Percentiles rank a stretch among this genome's conserved stretches.
Evolutionary conservation across 2,797 vertebrate genomes (phyloP).

Genomic region (Phrynocephalus vlangalii): DNA sequence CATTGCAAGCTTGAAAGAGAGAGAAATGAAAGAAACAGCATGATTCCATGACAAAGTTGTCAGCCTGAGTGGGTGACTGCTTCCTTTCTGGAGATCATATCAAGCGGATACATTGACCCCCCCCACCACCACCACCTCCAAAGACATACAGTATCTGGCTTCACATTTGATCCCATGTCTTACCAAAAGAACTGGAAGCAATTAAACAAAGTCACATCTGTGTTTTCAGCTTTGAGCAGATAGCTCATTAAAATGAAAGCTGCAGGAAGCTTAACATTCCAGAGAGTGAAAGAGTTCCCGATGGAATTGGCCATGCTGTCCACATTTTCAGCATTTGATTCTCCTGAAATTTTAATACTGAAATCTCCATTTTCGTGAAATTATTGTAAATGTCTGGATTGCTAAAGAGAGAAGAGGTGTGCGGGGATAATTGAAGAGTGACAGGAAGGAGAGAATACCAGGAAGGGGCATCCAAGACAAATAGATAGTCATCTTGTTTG

Average conservation of each 20-base stretch:
- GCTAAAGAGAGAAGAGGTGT: neutral
- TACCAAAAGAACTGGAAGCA: conserved; percentile 2
- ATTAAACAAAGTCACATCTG: neutral
- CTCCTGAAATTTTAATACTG: conserved; percentile 16
- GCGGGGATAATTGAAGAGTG: neutral
- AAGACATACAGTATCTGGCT: neutral
- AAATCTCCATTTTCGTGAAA: conserved; percentile 1
- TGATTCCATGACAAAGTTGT: neutral
- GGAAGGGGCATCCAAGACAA: too few species aligned
- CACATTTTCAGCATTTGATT: conserved; percentile 21
- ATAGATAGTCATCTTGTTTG: too few species aligned
- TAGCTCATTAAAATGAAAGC: conserved; percentile 32
- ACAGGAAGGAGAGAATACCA: neutral
- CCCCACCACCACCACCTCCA: neutral
- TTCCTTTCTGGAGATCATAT: neutral
- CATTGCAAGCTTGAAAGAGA: neutral
- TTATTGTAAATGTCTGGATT: neutral
- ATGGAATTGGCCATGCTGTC: neutral
- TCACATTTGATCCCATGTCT: neutral
- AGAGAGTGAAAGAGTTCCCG: neutral
- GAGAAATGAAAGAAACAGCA: neutral
- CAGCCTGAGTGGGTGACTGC: too few species aligned
- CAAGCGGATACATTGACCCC: neutral
- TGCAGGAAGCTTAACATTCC: conserved; percentile 22
- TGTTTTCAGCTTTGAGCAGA: neutral